phyloP scores from a whole-genome alignment of 2,113 vertebrate genomes.

The Isurus oxyrinchus region DNA sequence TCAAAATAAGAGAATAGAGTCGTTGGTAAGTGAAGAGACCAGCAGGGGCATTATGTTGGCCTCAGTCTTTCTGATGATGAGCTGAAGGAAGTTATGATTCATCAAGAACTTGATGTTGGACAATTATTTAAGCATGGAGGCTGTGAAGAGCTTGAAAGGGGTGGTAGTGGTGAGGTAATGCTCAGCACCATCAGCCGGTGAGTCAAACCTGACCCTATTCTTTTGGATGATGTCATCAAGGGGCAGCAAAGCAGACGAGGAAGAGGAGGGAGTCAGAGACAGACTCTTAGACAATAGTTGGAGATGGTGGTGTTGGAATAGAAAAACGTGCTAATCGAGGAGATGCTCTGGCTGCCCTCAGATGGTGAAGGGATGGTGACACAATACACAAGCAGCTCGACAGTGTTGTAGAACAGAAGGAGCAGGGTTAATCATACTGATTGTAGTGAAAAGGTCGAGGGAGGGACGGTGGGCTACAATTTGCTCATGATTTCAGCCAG shows the following conservation, averaged over 20 bases:
- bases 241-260: background rate
- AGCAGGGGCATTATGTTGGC: too few species aligned
- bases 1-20: background rate
- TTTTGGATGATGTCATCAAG: background rate
- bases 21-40: too few species aligned
- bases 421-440: background rate
- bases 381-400: background rate
- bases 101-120: background rate
- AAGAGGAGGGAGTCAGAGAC: too few species aligned
- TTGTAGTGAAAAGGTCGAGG: background rate
- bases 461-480: background rate
- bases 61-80: background rate
- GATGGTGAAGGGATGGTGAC: background rate
- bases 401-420: background rate
- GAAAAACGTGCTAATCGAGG: background rate
- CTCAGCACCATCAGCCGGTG: background rate
- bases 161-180: background rate
- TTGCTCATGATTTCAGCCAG: background rate
- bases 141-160: background rate
- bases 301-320: too few species aligned
- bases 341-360: background rate
- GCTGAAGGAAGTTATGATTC: background rate
- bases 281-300: too few species aligned
- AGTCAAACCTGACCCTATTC: background rate
- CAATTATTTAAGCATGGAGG: background rate